Evolutionary conservation across 2,113 vertebrate genomes (phyloP).

Genomic region (Phalacrocorax carbo): DNA sequence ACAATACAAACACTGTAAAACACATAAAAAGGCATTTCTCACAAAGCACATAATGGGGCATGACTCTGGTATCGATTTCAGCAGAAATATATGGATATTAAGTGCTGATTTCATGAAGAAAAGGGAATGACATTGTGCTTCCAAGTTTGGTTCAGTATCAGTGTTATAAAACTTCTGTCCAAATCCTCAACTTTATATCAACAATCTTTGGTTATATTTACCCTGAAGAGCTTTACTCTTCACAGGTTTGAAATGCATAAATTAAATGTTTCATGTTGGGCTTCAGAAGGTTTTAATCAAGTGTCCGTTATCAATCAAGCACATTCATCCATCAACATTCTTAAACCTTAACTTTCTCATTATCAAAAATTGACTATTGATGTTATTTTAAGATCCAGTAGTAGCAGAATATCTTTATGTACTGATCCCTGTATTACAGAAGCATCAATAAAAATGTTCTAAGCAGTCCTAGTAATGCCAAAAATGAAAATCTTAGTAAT

Average conservation of each 20-base stretch:
- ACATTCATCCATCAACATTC: not conserved
- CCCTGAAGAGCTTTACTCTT: not conserved
- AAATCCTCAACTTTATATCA: not conserved
- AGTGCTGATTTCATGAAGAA: not conserved
- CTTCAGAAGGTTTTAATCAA: conserved; percentile 3
- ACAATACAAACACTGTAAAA: not conserved
- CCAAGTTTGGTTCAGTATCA: not conserved
- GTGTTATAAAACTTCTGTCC: not conserved
- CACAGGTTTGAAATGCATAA: not conserved
- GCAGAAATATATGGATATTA: not conserved
- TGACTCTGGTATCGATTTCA: not conserved
- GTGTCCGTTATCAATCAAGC: not conserved
- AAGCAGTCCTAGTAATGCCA: not conserved
- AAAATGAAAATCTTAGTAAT: not conserved
- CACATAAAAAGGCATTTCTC: not conserved
- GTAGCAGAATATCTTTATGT: not conserved
- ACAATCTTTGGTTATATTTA: not conserved
- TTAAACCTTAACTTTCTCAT: not conserved
- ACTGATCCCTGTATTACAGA: not conserved
- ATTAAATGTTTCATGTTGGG: not conserved
- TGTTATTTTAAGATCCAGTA: not conserved
- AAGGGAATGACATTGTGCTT: not conserved
- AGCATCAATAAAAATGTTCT: not conserved
- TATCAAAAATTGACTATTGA: not conserved
- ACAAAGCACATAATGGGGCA: too few relatives aligned